Conservation (phyloP, 2,113 vertebrate genomes). For the Erythrocebus patas region DNA sequence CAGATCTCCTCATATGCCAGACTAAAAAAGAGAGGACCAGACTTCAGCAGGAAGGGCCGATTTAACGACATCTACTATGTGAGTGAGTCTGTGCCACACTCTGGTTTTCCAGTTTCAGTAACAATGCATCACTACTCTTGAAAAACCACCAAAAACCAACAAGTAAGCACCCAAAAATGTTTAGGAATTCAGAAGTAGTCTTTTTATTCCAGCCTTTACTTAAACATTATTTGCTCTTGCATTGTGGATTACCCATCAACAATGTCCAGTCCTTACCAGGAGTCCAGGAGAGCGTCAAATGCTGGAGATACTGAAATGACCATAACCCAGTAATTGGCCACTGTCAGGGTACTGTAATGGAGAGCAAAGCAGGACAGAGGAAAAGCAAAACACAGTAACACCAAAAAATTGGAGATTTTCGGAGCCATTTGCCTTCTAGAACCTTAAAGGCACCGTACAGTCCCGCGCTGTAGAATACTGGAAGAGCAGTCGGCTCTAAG, state of each 20-base stretch:
- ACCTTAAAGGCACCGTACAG: background rate
- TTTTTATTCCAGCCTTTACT: background rate
- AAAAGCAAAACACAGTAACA: background rate
- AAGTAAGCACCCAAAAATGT: background rate
- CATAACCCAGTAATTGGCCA: background rate
- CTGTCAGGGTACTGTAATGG: background rate
- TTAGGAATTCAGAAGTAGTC: background rate
- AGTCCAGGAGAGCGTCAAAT: background rate
- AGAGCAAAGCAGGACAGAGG: background rate
- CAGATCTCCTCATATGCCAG: background rate
- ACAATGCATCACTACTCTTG: background rate
- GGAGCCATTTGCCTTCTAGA: background rate
- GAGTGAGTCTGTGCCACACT: background rate
- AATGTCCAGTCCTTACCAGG: background rate
- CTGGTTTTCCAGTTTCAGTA: background rate
- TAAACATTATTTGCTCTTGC: background rate
- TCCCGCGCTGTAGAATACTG: background rate
- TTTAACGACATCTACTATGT: background rate
- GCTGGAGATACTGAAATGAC: background rate
- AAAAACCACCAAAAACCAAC: background rate
- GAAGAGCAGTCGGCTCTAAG: background rate
- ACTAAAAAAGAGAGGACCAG: background rate
- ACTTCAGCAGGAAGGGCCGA: no score
- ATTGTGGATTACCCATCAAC: background rate
- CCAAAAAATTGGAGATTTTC: background rate